A percentile compares a stretch with the other conserved stretches of the same genome.
These are phyloP conservation scores for Brevimyrus niger DNA, from an alignment of 2,113 vertebrate genomes.

Conservation along the genomic window DNA sequence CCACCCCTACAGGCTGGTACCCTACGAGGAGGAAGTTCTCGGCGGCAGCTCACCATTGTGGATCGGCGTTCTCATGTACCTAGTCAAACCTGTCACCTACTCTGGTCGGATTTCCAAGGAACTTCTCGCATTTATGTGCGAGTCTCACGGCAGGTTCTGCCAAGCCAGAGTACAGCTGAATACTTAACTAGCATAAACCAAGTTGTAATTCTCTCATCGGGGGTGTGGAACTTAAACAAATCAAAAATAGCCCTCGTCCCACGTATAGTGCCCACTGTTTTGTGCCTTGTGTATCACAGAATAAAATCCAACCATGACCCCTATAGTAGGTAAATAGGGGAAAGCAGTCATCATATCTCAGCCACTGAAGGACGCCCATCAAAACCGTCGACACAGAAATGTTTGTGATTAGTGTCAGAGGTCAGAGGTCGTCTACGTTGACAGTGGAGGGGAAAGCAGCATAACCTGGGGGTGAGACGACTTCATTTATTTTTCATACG, in stretches of 20 bases:
- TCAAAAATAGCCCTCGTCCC: neutral
- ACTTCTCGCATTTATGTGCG: neutral
- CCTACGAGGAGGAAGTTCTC: neutral
- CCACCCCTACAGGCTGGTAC: neutral
- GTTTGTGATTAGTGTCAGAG: too few species aligned
- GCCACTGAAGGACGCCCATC: too few species aligned
- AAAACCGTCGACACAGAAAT: too few species aligned
- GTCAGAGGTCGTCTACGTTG: too few species aligned
- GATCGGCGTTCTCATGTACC: neutral
- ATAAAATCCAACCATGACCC: neutral
- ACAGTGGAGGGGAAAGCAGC: too few species aligned
- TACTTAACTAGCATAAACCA: neutral
- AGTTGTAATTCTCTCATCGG: neutral
- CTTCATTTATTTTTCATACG: too few species aligned
- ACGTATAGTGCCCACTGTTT: neutral
- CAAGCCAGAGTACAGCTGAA: neutral
- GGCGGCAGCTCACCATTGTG: neutral
- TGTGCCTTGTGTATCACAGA: neutral
- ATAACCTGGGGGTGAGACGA: too few species aligned
- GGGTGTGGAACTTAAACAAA: neutral
- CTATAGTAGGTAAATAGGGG: neutral
- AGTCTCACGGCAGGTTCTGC: neutral
- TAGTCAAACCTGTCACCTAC: neutral
- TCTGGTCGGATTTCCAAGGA: neutral
- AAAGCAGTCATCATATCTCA: too few species aligned